A percentile compares a stretch with the other conserved stretches of the same genome.
Conservation (phyloP, 2,888 invertebrate species). For the Ophioninae sp. region DNA sequence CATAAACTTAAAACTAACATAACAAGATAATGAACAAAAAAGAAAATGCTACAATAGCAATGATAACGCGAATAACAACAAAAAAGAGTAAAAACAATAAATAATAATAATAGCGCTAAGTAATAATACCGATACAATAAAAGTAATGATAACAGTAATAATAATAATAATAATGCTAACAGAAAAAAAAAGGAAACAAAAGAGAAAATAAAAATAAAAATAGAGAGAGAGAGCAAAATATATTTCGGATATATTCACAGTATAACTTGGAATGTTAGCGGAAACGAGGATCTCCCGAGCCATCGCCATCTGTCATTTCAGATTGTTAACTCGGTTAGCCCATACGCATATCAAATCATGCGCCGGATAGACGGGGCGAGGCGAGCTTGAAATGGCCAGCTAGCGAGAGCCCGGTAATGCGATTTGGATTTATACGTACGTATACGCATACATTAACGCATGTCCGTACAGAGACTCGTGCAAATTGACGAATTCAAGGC, state of each 20-base stretch:
- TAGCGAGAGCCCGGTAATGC: slow-evolving; percentile 74
- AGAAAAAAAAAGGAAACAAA: neutral
- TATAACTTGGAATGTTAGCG: slow-evolving; percentile 31
- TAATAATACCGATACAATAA: no score
- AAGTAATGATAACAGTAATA: no score
- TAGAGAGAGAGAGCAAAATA: neutral
- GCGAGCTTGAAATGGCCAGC: slow-evolving; percentile 71
- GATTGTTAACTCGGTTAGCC: slow-evolving; percentile 79
- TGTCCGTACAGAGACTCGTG: neutral
- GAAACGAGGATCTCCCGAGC: slow-evolving; percentile 68
- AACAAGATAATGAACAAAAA: no score
- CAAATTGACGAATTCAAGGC: slow-evolving; percentile 3
- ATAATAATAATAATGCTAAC: no score
- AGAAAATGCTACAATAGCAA: no score
- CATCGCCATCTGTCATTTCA: slow-evolving; percentile 79
- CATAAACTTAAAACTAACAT: no score
- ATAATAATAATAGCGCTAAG: no score
- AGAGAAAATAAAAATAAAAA: neutral
- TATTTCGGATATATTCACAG: neutral
- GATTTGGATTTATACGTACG: slow-evolving; percentile 76
- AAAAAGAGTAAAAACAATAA: neutral
- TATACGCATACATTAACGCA: slow-evolving; percentile 7
- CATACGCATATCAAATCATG: slow-evolving; percentile 79
- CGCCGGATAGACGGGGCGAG: slow-evolving; percentile 70
- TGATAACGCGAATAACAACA: no score